phyloP scores from a whole-genome alignment of 2,888 invertebrate species.

The Epinotia nisella region DNA sequence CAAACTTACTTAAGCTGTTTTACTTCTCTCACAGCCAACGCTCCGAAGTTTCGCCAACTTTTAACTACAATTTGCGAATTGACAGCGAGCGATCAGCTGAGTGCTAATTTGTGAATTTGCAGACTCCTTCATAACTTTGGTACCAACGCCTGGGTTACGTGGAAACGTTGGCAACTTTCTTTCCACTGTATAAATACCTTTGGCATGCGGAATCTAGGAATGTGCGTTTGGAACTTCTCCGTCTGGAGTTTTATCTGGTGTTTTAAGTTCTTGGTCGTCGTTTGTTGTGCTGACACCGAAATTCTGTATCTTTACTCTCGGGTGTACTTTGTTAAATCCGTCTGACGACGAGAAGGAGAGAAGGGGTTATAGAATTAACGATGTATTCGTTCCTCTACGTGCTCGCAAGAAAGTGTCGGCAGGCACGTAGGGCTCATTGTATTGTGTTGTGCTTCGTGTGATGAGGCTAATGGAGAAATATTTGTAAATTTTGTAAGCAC shows the following conservation, averaged over 20 bases:
- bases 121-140: conserved; percentile 10
- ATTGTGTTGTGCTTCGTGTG: too few species aligned
- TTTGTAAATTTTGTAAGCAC: too few species aligned
- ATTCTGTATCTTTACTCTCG: background rate
- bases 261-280: conserved; percentile 1
- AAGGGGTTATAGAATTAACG: background rate
- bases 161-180: background rate
- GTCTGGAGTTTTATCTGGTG: background rate
- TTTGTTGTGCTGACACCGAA: background rate
- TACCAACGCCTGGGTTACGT: background rate
- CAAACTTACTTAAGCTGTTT: conserved; percentile 1
- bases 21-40: background rate
- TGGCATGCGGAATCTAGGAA: background rate
- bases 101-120: conserved; percentile 20
- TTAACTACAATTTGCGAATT: conserved; percentile 32
- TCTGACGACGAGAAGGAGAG: background rate
- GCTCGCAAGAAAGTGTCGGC: background rate
- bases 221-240: background rate
- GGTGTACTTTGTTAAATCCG: too few species aligned
- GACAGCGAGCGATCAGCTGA: conserved; percentile 11
- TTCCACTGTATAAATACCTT: background rate
- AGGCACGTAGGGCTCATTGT: background rate
- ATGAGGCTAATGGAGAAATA: too few species aligned
- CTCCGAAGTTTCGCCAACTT: conserved; percentile 26
- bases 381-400: background rate